These are phyloP conservation scores for Muraenolepis orangiensis DNA, from an alignment of 2,797 vertebrate genomes.

Conservation along the genomic window DNA sequence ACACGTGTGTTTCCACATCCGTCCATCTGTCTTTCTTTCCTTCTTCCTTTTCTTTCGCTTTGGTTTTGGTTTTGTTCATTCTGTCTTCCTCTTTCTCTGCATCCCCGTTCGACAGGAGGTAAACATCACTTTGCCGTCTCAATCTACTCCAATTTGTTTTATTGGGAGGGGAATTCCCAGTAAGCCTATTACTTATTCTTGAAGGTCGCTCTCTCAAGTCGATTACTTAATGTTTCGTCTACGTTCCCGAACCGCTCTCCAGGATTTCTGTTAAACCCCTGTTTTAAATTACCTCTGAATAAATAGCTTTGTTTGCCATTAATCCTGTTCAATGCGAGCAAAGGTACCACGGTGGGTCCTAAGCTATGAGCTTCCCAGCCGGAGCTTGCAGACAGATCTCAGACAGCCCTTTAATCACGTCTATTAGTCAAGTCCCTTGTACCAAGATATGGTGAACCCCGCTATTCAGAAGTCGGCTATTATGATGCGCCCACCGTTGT, in stretches of 20 bases:
- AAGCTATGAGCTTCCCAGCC: conserved; percentile 61
- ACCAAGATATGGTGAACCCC: conserved; percentile 41
- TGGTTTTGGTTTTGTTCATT: conserved; percentile 3
- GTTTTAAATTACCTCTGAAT: conserved; percentile 72
- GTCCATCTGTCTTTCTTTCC: not conserved
- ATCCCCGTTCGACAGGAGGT: conserved; percentile 40
- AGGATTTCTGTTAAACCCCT: conserved; percentile 66
- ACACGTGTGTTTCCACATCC: too few species aligned
- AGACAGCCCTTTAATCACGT: conserved; percentile 62
- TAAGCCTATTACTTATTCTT: conserved; percentile 74
- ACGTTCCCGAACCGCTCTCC: conserved; percentile 63
- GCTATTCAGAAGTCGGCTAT: conserved; percentile 32
- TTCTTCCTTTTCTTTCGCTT: conserved; percentile 6
- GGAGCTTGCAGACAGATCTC: conserved; percentile 57
- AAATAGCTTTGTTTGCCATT: conserved; percentile 78
- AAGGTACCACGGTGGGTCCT: conserved; percentile 59
- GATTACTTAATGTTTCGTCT: conserved; percentile 75
- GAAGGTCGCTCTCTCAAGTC: conserved; percentile 69
- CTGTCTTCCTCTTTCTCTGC: conserved; percentile 9
- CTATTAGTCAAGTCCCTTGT: conserved; percentile 57
- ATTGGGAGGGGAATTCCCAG: conserved; percentile 63
- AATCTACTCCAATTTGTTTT: conserved; percentile 71
- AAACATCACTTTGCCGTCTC: conserved; percentile 53
- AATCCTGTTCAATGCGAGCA: conserved; percentile 71
- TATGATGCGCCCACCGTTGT: conserved; percentile 19